Percentiles rank a stretch among this genome's conserved stretches.
phyloP scores from a whole-genome alignment of 1,140 invertebrate genomes.

The Paraescarpia echinospica region DNA sequence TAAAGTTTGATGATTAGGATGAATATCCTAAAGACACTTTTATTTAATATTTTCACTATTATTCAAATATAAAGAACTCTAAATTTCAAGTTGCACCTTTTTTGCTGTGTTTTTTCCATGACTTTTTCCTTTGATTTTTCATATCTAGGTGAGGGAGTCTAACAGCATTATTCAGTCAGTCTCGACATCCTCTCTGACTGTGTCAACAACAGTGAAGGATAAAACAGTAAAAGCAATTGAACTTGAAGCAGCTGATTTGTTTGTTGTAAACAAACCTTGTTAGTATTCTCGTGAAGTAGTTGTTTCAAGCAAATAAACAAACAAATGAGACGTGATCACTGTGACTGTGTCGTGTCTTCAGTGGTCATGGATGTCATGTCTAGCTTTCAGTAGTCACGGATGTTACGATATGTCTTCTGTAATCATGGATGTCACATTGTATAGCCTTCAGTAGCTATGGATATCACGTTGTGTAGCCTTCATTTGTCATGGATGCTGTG shows the following conservation, averaged over 20 bases:
- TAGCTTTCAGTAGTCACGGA: background rate
- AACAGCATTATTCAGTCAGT: background rate
- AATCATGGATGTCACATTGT: too few relatives aligned
- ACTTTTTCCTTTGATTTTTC: background rate
- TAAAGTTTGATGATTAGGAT: too few relatives aligned
- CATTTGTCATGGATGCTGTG: too few relatives aligned
- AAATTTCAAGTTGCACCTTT: background rate
- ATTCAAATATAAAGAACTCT: too few relatives aligned
- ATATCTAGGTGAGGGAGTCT: too few relatives aligned
- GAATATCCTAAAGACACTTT: too few relatives aligned
- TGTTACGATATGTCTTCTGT: background rate
- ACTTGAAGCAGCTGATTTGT: background rate
- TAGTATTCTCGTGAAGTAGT: background rate
- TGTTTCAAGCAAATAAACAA: background rate
- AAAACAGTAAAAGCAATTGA: background rate
- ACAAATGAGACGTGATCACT: background rate
- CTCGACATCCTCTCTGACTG: background rate
- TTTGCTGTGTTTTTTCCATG: background rate
- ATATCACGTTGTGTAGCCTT: too few relatives aligned
- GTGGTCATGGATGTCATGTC: background rate
- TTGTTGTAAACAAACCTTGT: background rate
- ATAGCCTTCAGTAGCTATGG: too few relatives aligned
- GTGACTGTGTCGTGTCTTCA: background rate
- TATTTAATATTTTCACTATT: too few relatives aligned
- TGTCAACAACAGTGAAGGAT: background rate